These are phyloP conservation scores for Drosophila triauraria DNA, from an alignment of 1,140 invertebrate genomes.

Conservation along the genomic window DNA sequence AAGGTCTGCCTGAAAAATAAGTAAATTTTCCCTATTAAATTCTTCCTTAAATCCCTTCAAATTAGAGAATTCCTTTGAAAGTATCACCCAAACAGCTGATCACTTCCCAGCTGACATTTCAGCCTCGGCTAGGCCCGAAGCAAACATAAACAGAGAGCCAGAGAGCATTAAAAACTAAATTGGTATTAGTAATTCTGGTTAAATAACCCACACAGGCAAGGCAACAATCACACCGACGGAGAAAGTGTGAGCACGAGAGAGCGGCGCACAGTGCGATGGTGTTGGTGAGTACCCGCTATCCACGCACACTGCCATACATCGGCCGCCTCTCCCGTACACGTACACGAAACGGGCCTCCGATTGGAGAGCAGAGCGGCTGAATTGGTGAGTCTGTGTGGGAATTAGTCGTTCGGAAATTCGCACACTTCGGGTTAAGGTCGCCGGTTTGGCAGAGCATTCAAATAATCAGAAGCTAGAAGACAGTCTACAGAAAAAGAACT, in stretches of 20 bases:
- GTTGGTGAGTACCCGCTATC: constrained; percentile 17
- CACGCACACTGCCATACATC: constrained; percentile 18
- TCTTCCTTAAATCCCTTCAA: not conserved
- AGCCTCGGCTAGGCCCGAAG: constrained; percentile 1
- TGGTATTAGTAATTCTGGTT: constrained; percentile 46
- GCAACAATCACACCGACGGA: not conserved
- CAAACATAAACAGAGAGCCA: constrained; percentile 64
- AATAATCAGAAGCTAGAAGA: constrained; percentile 17
- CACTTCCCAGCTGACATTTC: not conserved
- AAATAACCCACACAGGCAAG: not conserved
- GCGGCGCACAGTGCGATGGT: constrained; percentile 15
- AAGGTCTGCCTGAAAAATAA: not conserved
- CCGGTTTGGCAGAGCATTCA: not conserved
- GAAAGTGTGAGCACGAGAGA: constrained; percentile 32
- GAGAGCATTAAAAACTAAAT: constrained; percentile 19
- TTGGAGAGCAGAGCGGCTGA: constrained; percentile 10
- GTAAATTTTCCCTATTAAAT: constrained; percentile 6
- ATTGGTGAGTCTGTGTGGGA: constrained; percentile 35
- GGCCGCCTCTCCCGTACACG: not conserved
- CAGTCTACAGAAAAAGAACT: not conserved
- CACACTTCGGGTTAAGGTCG: constrained; percentile 11
- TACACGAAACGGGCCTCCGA: constrained; percentile 15
- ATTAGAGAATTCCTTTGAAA: not conserved
- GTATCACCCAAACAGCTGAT: constrained; percentile 18
- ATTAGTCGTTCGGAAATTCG: not conserved